Percentiles rank a stretch among this genome's conserved stretches.
These are phyloP conservation scores for Merops nubicus DNA, from an alignment of 2,113 vertebrate species.

Conservation along the genomic window DNA sequence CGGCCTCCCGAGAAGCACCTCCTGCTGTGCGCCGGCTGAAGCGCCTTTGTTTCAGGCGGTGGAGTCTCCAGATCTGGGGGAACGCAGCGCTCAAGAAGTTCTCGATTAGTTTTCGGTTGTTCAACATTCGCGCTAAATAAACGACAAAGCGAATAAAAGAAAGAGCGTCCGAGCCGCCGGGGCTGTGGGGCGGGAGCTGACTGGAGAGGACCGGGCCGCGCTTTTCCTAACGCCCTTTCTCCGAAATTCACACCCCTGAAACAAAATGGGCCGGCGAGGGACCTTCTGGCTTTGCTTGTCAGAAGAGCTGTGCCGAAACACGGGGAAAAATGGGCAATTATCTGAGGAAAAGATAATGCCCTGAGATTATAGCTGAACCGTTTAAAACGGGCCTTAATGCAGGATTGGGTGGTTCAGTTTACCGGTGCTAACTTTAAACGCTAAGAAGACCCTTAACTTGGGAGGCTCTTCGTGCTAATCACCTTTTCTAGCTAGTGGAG, in stretches of 20 bases:
- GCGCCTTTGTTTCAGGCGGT: no score
- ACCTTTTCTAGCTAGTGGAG: neutral
- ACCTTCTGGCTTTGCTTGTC: fast-evolving
- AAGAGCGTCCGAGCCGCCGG: no score
- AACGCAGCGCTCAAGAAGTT: no score
- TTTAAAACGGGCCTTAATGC: fast-evolving
- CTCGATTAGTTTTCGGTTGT: no score
- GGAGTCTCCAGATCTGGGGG: no score
- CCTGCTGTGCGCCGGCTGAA: no score
- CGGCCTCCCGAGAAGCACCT: neutral
- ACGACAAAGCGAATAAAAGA: no score
- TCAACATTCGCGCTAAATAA: no score
- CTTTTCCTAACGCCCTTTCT: no score
- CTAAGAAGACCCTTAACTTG: neutral
- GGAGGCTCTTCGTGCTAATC: conserved; percentile 13
- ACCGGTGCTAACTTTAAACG: neutral
- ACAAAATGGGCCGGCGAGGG: fast-evolving
- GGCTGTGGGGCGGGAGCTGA: no score
- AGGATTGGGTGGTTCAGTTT: neutral
- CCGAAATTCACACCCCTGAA: no score
- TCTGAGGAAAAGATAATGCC: neutral
- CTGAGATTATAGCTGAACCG: fast-evolving
- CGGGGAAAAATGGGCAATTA: fast-evolving
- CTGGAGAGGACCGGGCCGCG: no score
- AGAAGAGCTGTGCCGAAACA: neutral